Evolutionary conservation across 2,113 vertebrate species (phyloP).

Genomic region (Gallinago media): DNA sequence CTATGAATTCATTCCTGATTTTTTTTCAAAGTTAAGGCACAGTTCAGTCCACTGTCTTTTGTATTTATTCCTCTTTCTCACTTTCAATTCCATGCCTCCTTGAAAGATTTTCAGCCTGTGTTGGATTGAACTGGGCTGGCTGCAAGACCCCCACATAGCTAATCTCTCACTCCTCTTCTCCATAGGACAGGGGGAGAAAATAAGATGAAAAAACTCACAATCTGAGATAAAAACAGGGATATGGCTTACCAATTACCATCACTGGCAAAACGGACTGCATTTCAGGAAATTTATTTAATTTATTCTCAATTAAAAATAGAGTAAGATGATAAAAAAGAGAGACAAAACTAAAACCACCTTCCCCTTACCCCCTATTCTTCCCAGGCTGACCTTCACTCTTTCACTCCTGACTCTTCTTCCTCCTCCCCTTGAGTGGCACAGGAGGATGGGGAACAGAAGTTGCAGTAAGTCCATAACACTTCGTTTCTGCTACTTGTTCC

Average conservation of each 20-base stretch:
- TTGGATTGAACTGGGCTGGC: not conserved
- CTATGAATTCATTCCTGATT: not conserved
- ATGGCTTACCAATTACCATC: not conserved
- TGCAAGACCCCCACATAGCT: not conserved
- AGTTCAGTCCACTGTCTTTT: not conserved
- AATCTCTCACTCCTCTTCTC: not conserved
- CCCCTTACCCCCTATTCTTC: fast-evolving
- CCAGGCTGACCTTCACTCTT: not conserved
- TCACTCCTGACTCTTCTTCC: not conserved
- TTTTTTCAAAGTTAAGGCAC: not conserved
- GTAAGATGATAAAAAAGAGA: not conserved
- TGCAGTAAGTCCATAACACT: not conserved
- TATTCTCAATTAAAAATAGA: not conserved
- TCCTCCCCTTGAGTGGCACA: not conserved
- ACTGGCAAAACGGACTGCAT: not conserved
- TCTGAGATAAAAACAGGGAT: not conserved
- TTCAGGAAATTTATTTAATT: not conserved
- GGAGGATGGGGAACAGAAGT: not conserved
- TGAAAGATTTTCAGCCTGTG: not conserved
- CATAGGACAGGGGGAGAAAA: not conserved
- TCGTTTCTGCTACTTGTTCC: not conserved
- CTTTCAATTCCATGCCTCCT: not conserved
- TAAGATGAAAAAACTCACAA: not conserved
- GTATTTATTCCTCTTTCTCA: not conserved
- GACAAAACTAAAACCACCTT: not conserved